phyloP scores from a whole-genome alignment of 1,140 invertebrate genomes.

The Nasonia vitripennis region DNA sequence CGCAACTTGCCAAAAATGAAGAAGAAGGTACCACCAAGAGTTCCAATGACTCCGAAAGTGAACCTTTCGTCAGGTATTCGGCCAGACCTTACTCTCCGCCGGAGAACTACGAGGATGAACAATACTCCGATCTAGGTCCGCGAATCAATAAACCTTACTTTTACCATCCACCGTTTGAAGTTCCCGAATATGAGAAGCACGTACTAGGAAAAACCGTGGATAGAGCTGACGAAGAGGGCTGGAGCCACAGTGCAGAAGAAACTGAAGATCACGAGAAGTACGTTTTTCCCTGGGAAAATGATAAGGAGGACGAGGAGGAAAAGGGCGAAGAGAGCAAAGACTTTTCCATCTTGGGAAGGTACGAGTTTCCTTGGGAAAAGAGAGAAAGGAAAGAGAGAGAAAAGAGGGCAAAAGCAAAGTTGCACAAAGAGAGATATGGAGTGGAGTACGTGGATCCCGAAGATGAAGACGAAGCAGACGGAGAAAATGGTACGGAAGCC shows the following conservation, averaged over 20 bases:
- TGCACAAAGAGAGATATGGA: constrained; percentile 20
- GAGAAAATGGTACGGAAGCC: background rate
- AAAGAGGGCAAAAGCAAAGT: constrained; percentile 31
- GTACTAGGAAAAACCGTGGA: constrained; percentile 50
- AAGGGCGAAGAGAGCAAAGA: constrained; percentile 12
- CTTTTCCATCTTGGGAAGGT: constrained; percentile 23
- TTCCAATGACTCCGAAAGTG: constrained; percentile 41
- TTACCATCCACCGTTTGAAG: constrained; percentile 64
- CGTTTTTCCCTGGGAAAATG: constrained; percentile 50
- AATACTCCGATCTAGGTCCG: constrained; percentile 64
- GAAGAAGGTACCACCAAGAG: constrained; percentile 33
- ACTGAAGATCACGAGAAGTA: constrained; percentile 57
- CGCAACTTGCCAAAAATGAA: constrained; percentile 24
- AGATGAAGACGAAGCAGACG: constrained; percentile 43
- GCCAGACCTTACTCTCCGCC: constrained; percentile 63
- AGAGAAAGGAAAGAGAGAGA: constrained; percentile 55
- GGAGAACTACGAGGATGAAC: constrained; percentile 66
- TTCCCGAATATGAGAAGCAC: constrained; percentile 50
- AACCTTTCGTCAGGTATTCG: constrained; percentile 54
- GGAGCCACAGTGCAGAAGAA: constrained; percentile 49
- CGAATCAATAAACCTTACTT: constrained; percentile 68
- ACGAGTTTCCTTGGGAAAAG: constrained; percentile 68
- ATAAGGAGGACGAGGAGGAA: constrained; percentile 42
- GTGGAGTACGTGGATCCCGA: constrained; percentile 42
- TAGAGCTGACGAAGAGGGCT: constrained; percentile 52